phyloP scores from a whole-genome alignment of 2,888 invertebrate species.

The Drosophila pseudotakahashii region DNA sequence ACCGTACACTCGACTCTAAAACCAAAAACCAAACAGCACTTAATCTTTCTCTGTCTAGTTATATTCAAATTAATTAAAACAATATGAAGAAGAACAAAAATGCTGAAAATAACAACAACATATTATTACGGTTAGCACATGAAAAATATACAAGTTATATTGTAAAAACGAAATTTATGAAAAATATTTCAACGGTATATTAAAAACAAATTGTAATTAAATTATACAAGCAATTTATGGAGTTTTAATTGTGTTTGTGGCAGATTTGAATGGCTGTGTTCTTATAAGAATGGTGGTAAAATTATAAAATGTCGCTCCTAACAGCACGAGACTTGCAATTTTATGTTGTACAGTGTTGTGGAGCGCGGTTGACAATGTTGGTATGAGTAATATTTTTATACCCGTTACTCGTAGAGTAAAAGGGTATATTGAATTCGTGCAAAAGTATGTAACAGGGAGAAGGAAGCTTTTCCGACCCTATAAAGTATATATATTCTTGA shows the following conservation, averaged over 20 bases:
- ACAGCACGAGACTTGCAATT: too few species aligned
- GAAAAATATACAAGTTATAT: slow-evolving; percentile 80
- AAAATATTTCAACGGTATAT: slow-evolving; percentile 89
- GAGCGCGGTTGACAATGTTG: too few species aligned
- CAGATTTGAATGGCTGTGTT: background rate
- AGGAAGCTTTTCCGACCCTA: too few species aligned
- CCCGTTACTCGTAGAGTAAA: too few species aligned
- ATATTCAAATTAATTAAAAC: slow-evolving; percentile 24
- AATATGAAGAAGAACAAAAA: slow-evolving; percentile 23
- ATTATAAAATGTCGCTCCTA: too few species aligned
- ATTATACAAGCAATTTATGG: background rate
- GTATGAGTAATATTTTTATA: too few species aligned
- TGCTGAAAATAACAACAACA: slow-evolving; percentile 45
- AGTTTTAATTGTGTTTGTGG: background rate
- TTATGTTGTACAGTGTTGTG: too few species aligned
- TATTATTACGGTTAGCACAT: slow-evolving; percentile 22
- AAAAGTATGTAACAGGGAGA: too few species aligned
- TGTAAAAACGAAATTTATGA: slow-evolving; percentile 66
- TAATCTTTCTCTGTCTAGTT: slow-evolving; percentile 58
- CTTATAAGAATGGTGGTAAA: too few species aligned
- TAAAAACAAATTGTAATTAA: slow-evolving; percentile 44
- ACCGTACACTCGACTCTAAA: slow-evolving; percentile 37
- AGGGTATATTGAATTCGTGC: too few species aligned
- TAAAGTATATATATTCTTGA: too few species aligned
- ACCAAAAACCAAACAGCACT: slow-evolving; percentile 36